Percentiles rank a stretch among this genome's conserved stretches.
Evolutionary conservation across 2,113 vertebrate species (phyloP).

Genomic region (Rattus norvegicus): DNA sequence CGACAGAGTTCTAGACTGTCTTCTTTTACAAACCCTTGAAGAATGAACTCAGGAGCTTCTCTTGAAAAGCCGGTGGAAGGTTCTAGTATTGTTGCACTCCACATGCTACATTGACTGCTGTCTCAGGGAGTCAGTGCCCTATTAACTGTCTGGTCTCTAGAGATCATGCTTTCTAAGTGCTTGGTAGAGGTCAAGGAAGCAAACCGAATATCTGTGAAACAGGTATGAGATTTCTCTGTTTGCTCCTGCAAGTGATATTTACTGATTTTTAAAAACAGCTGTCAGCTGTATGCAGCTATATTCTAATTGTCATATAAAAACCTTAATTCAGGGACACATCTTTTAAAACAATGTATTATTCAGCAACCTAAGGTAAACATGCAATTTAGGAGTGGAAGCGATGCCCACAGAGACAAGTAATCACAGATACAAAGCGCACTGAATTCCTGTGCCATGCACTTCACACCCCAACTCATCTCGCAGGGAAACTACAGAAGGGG

Average conservation of each 20-base stretch:
- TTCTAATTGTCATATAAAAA: conserved; percentile 82
- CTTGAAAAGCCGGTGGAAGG: neutral
- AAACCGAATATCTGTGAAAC: neutral
- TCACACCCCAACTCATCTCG: conserved; percentile 85
- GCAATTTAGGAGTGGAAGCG: conserved; percentile 82
- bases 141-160: conserved; percentile 58
- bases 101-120: neutral
- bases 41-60: neutral
- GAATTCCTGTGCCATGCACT: conserved; percentile 82
- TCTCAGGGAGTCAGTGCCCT: conserved; percentile 53
- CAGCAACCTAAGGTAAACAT: conserved; percentile 82
- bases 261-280: conserved; percentile 66
- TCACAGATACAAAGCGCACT: conserved; percentile 79
- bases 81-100: neutral
- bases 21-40: conserved; percentile 46
- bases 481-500: conserved; percentile 84
- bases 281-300: conserved; percentile 72
- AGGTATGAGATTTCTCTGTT: conserved; percentile 71
- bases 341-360: conserved; percentile 85
- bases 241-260: conserved; percentile 75
- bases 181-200: conserved; percentile 75
- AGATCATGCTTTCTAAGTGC: conserved; percentile 60
- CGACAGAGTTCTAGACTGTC: conserved; percentile 27
- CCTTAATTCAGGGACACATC: conserved; percentile 78
- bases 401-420: conserved; percentile 80